A percentile compares a stretch with the other conserved stretches of the same genome.
phyloP scores from a whole-genome alignment of 2,113 vertebrate genomes.

The Blennius ocellaris region DNA sequence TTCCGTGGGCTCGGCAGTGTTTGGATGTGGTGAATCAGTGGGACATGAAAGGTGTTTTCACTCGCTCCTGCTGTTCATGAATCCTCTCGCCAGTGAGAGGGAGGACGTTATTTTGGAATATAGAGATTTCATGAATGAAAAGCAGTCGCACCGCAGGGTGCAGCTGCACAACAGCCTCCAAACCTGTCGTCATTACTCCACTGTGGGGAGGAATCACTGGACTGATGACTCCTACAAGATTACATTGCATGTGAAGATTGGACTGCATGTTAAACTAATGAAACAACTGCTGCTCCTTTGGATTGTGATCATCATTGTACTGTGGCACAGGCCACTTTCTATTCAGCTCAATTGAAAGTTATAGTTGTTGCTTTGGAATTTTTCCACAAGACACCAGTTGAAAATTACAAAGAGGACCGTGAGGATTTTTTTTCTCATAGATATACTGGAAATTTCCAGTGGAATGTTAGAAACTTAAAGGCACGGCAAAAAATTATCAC shows the following conservation, averaged over 20 bases:
- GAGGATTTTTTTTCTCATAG: no score
- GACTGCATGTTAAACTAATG: slow-evolving; percentile 7
- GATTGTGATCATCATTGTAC: no score
- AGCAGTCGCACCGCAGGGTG: slow-evolving; percentile 16
- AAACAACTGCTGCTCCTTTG: neutral
- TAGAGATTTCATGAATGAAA: slow-evolving; percentile 27
- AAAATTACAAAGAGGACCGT: no score
- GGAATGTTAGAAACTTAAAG: no score
- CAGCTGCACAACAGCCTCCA: slow-evolving; percentile 14
- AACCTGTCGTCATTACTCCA: slow-evolving; percentile 9
- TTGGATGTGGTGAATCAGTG: slow-evolving; percentile 9
- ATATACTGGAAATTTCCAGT: no score
- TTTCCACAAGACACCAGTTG: no score
- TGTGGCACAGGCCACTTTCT: no score
- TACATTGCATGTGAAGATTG: neutral
- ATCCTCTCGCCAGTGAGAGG: slow-evolving; percentile 1
- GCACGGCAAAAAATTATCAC: no score
- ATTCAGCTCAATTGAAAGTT: no score
- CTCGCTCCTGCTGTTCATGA: slow-evolving; percentile 27
- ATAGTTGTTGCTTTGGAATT: no score
- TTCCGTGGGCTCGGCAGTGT: neutral
- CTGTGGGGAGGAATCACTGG: slow-evolving; percentile 14
- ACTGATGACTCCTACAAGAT: slow-evolving; percentile 3
- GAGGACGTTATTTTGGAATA: slow-evolving; percentile 34
- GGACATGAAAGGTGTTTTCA: slow-evolving; percentile 27